Evolutionary conservation across 2,113 vertebrate genomes (phyloP).

Genomic region (Pygathrix nemaeus): DNA sequence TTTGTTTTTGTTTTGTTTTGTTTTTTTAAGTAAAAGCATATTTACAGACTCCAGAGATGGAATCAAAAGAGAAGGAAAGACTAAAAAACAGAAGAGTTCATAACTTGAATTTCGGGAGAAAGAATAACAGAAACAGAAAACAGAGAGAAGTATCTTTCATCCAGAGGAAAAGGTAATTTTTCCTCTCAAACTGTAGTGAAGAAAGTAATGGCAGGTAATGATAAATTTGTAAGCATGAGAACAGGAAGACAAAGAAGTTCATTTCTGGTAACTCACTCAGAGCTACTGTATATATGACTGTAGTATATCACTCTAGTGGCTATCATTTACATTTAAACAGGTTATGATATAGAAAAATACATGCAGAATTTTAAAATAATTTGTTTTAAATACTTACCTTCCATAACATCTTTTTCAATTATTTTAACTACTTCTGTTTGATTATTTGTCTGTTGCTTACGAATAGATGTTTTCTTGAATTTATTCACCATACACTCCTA

Average conservation of each 20-base stretch:
- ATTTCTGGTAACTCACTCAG: neutral
- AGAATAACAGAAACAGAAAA: neutral
- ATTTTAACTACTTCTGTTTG: conserved; percentile 85
- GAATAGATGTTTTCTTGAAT: conserved; percentile 90
- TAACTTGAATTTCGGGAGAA: neutral
- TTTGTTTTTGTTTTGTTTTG: too few species aligned
- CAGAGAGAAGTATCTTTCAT: neutral
- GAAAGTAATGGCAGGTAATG: neutral
- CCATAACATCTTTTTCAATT: conserved; percentile 88
- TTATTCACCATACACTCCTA: conserved; percentile 94
- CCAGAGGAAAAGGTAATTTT: neutral
- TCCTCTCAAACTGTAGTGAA: neutral
- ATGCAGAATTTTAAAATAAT: conserved; percentile 38
- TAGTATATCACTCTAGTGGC: neutral
- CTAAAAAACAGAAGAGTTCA: neutral
- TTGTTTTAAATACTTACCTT: conserved; percentile 79
- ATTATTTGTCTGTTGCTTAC: conserved; percentile 86
- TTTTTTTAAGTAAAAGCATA: neutral
- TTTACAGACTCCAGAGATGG: neutral
- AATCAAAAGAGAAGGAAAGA: conserved; percentile 6
- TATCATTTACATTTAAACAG: neutral
- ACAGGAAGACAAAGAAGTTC: conserved; percentile 1
- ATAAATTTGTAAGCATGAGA: neutral
- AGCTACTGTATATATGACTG: neutral
- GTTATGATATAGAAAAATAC: conserved; percentile 1